Evolutionary conservation across 2,888 invertebrate genomes (phyloP).

Genomic region (Rotaria magnacalcarata): DNA sequence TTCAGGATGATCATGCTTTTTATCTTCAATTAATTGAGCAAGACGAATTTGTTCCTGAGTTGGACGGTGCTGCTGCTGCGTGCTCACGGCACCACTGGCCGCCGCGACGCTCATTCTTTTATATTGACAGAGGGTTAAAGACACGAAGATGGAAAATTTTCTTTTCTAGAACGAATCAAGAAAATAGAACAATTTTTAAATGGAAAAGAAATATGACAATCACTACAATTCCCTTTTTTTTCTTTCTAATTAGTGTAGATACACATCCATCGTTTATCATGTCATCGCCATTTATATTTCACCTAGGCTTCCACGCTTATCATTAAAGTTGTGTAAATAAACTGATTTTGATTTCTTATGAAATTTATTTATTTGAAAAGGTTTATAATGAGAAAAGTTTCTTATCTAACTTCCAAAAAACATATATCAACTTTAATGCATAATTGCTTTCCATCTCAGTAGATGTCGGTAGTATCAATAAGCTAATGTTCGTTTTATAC

Average conservation of each 20-base stretch:
- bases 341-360: background rate
- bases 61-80: slow-evolving; percentile 6
- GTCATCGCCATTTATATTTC: slow-evolving; percentile 10
- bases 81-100: slow-evolving; percentile 10
- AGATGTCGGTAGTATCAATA: background rate
- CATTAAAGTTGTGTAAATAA: background rate
- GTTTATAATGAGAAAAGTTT: background rate
- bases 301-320: background rate
- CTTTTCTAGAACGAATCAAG: background rate
- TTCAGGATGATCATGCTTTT: slow-evolving; percentile 22
- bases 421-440: background rate
- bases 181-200: background rate
- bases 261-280: background rate
- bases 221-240: background rate
- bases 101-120: slow-evolving; percentile 11
- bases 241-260: background rate
- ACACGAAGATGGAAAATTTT: background rate
- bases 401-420: background rate
- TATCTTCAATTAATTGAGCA: slow-evolving; percentile 35
- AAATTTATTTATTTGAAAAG: background rate
- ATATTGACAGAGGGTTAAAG: background rate
- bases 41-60: slow-evolving; percentile 35
- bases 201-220: background rate
- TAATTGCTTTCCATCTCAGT: background rate
- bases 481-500: too few species aligned